Percentiles rank a stretch among this genome's conserved stretches.
These are phyloP conservation scores for Gila robusta DNA, from an alignment of 2,797 vertebrate species.

Conservation along the genomic window DNA sequence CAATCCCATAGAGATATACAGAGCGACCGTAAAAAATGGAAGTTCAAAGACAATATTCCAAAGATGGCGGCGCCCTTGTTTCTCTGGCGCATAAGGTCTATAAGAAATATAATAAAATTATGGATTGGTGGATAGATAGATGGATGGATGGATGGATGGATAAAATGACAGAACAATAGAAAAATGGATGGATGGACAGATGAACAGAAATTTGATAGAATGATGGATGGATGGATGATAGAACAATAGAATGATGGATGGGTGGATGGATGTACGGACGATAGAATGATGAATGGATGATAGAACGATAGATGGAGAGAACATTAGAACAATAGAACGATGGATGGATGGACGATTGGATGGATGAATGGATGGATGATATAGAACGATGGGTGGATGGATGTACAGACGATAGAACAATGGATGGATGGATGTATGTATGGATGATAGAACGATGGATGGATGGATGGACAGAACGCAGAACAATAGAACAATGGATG, in stretches of 20 bases:
- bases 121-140: too few species aligned
- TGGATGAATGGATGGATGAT: background rate
- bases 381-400: background rate
- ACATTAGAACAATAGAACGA: too few species aligned
- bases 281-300: background rate
- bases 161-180: background rate
- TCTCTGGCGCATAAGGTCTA: too few species aligned
- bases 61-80: too few species aligned
- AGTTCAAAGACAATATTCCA: too few species aligned
- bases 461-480: background rate
- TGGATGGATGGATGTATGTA: background rate
- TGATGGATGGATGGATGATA: background rate
- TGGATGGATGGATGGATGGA: background rate
- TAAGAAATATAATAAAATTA: background rate
- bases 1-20: too few species aligned
- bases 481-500: too few species aligned
- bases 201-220: too few species aligned
- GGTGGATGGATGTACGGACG: too few species aligned
- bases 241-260: background rate
- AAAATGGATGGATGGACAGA: background rate
- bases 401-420: background rate
- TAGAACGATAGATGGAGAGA: background rate
- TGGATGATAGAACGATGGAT: background rate
- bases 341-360: background rate
- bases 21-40: too few species aligned